Evolutionary conservation across 2,797 vertebrate genomes (phyloP).

Genomic region (Choloepus didactylus): DNA sequence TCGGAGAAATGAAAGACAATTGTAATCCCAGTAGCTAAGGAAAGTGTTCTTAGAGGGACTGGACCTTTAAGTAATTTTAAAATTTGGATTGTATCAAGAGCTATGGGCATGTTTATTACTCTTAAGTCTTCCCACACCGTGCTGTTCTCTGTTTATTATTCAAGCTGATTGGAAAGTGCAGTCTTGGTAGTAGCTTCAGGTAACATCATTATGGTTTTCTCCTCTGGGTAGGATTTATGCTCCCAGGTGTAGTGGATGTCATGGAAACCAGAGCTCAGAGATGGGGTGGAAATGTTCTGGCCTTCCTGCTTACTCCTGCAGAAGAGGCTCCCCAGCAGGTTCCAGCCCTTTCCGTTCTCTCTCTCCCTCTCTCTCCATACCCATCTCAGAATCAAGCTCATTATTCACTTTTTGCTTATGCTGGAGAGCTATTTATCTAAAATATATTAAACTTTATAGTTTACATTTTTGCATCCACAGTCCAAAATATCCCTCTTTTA

Average conservation of each 20-base stretch:
- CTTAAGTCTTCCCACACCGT: neutral
- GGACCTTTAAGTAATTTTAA: neutral
- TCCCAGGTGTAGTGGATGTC: neutral
- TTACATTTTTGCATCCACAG: conserved; percentile 1
- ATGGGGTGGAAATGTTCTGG: neutral
- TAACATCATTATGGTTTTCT: neutral
- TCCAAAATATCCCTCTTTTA: conserved; percentile 28
- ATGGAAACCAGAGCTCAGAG: neutral
- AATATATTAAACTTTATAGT: conserved; percentile 37
- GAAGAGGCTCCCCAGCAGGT: neutral
- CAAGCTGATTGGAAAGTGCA: conserved; percentile 29
- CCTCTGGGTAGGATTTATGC: neutral
- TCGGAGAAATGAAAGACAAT: conserved; percentile 17
- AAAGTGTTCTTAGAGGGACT: neutral
- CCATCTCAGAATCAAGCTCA: neutral
- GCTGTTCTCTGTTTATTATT: conserved; percentile 55
- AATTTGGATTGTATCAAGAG: neutral
- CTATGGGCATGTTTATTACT: neutral
- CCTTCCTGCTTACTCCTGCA: neutral
- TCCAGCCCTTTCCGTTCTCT: conserved; percentile 9
- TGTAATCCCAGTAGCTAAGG: neutral
- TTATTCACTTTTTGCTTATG: conserved; percentile 20
- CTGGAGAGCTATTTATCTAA: conserved; percentile 15
- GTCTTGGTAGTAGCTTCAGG: neutral
- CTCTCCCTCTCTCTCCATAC: neutral